Conservation (phyloP, 37 sponge, comb jelly and placozoan genomes). For the Tethya wilhelma region DNA sequence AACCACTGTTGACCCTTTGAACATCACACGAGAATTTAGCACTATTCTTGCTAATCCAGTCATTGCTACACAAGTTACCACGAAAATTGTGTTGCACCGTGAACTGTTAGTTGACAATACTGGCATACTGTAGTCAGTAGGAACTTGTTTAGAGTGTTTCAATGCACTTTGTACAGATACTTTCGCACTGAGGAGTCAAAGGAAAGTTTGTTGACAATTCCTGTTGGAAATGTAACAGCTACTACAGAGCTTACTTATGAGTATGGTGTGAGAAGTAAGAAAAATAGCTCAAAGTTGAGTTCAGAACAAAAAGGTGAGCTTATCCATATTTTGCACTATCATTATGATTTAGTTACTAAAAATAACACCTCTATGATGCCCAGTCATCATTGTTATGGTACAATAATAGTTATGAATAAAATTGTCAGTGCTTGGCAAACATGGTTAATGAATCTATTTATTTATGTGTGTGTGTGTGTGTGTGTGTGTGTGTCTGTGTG, state of each 20-base stretch:
- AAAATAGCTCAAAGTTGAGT: background rate
- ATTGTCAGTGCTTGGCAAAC: too few relatives aligned
- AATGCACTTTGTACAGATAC: slow-evolving; percentile 44
- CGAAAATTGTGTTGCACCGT: slow-evolving; percentile 74
- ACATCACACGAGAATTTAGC: slow-evolving; percentile 78
- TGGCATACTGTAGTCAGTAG: background rate
- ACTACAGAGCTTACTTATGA: slow-evolving; percentile 88
- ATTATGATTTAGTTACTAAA: background rate
- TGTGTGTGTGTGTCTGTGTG: background rate
- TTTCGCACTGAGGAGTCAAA: slow-evolving; percentile 71
- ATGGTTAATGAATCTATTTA: background rate
- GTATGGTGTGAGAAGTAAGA: slow-evolving; percentile 66
- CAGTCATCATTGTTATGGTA: background rate
- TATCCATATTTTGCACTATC: background rate
- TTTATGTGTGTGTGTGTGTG: background rate
- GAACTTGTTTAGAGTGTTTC: background rate
- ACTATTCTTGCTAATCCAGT: slow-evolving; percentile 81
- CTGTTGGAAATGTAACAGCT: slow-evolving; percentile 87
- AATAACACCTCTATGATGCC: background rate
- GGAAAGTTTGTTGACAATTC: slow-evolving; percentile 53
- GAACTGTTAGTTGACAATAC: slow-evolving; percentile 49
- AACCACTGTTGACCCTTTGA: slow-evolving; percentile 78
- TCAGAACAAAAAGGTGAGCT: slow-evolving; percentile 2
- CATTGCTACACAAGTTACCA: slow-evolving; percentile 85
- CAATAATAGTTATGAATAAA: background rate